phyloP scores from a whole-genome alignment of 2,888 invertebrate species.

The Macrosoma leucophasiata region DNA sequence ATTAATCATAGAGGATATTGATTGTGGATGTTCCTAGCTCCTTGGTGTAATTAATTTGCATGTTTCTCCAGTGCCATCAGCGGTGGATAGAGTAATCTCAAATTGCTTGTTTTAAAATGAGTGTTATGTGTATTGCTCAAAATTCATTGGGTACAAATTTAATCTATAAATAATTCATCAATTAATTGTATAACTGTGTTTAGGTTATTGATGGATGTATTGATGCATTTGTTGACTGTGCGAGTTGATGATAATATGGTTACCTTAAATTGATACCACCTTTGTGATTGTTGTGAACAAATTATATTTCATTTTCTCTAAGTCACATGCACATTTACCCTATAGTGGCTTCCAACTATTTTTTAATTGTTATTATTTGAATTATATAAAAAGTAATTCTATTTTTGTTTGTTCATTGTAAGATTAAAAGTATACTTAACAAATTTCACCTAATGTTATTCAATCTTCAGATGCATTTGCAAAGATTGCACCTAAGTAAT shows the following conservation, averaged over 20 bases:
- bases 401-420: too few relatives aligned
- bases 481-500: too few relatives aligned
- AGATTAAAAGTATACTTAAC: too few relatives aligned
- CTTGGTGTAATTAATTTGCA: conserved; percentile 43
- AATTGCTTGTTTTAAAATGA: conserved; percentile 31
- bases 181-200: conserved; percentile 33
- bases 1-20: conserved; percentile 37
- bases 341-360: conserved; percentile 22
- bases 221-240: conserved; percentile 24
- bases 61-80: conserved; percentile 38
- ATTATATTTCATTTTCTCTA: conserved; percentile 48
- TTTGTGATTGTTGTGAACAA: conserved; percentile 49
- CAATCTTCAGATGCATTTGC: too few relatives aligned
- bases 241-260: conserved; percentile 38
- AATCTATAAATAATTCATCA: too few relatives aligned
- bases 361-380: conserved; percentile 9
- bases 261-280: conserved; percentile 42
- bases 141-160: conserved; percentile 40
- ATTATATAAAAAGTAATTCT: conserved; percentile 16
- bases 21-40: conserved; percentile 58
- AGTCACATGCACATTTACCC: conserved; percentile 47
- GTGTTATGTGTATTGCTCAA: conserved; percentile 52
- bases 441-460: too few relatives aligned
- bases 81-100: too few relatives aligned
- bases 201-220: conserved; percentile 22